Percentiles rank a stretch among this genome's conserved stretches.
These are phyloP conservation scores for Diphyllodes magnificus DNA, from an alignment of 2,113 vertebrate species.

Conservation along the genomic window DNA sequence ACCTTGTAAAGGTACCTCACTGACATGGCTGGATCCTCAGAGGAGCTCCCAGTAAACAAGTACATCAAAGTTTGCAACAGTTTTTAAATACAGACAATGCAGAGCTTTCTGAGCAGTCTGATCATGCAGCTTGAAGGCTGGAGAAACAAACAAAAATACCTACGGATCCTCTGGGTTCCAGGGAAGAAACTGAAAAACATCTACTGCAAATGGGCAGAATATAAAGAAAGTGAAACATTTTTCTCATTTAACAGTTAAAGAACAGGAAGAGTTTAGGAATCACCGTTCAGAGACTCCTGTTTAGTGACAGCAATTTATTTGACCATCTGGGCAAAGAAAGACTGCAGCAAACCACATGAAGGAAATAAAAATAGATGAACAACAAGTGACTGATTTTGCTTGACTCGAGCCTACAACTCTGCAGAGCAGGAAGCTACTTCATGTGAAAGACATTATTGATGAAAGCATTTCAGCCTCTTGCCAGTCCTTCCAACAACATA, in stretches of 20 bases:
- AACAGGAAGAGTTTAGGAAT: slow-evolving; percentile 41
- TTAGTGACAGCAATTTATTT: slow-evolving; percentile 59
- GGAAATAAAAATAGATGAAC: slow-evolving; percentile 52
- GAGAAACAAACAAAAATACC: not conserved
- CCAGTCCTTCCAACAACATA: slow-evolving; percentile 37
- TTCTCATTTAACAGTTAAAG: slow-evolving; percentile 31
- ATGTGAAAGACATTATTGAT: slow-evolving; percentile 55
- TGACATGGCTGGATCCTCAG: not conserved
- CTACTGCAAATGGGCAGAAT: not conserved
- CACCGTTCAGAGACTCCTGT: slow-evolving; percentile 11
- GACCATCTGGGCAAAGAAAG: slow-evolving; percentile 58
- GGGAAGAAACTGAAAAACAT: not conserved
- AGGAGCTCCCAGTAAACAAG: not conserved
- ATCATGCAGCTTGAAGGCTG: not conserved
- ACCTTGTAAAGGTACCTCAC: not conserved
- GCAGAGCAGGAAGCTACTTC: slow-evolving; percentile 40
- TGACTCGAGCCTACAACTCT: not conserved
- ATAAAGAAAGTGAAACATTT: slow-evolving; percentile 20
- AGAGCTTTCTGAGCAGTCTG: not conserved
- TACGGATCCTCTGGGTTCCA: not conserved
- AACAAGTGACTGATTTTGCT: slow-evolving; percentile 48
- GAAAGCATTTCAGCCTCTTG: slow-evolving; percentile 29
- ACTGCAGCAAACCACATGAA: slow-evolving; percentile 24
- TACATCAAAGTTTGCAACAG: not conserved
- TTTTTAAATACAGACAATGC: not conserved